Base-by-base conservation (phyloP, 1,140 invertebrate species). In the Scaptodrosophila lebanonensis region DNA sequence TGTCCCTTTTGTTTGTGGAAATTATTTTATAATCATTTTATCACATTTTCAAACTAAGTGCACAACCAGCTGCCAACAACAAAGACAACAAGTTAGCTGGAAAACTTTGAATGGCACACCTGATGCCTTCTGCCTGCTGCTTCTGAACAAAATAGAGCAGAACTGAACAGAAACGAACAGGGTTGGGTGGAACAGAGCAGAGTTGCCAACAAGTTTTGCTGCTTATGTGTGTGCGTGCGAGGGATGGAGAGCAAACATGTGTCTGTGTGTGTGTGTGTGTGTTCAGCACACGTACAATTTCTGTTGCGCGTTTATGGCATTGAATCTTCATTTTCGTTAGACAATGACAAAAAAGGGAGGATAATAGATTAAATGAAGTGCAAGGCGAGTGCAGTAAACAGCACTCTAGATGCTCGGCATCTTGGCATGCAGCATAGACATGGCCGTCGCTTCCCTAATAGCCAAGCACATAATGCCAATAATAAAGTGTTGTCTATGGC, bases 11-110 rank as follows among this genome's bases (percentile, higher is more conserved):
- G 76, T 79, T 79, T 75, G 61, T 42, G 50, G 68, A 79, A 79
- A 83, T 82, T 82, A 79, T 79, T 75, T 82, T 75, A 79, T 79
- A 79, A 79, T 79, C 66, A 79, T 79, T 79, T 82, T 79, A 79
- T 79, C 69, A 79, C 75, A 79, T 75, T 82, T 82, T 79, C 60
- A 56, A 60, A 59, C 25, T 38, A 48, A 63, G 53, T 54, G 47
- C 32, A 32, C 33, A 12, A 22, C 35, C 43, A 50, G 60, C 48
- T 68, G 72, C 63, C 59, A 51, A 32, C 25, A 68, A 30, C 59
- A 68, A 22, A 2, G 30, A 12, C 15, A 67, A 9, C 45, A n/a
- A 11, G 45, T 25, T 60, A 18, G 15, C 33, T 45, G 60, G 25
- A 39, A 66, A 68, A 61, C 17, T 57, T 68, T 72, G 33, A 36